A percentile compares a stretch with the other conserved stretches of the same genome.
Conservation (phyloP, 2,797 vertebrate species). For the Sebastes wilsoni region DNA sequence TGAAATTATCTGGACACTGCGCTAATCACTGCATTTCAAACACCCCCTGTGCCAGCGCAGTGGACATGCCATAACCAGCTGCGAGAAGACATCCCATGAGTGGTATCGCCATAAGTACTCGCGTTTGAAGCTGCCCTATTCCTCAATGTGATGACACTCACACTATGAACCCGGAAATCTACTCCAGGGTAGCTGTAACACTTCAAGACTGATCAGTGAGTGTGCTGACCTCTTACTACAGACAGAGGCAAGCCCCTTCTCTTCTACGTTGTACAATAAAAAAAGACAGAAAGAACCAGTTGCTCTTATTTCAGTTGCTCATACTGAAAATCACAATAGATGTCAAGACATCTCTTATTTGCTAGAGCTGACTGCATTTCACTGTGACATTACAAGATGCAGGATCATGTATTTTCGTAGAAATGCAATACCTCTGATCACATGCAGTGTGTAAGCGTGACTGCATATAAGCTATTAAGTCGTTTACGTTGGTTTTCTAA, state of each 20-base stretch:
- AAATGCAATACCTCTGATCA: conserved; percentile 34
- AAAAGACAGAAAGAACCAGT: background rate
- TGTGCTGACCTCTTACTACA: conserved; percentile 40
- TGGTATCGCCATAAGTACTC: conserved; percentile 49
- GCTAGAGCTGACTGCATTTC: background rate
- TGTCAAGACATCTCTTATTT: background rate
- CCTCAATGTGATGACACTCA: conserved; percentile 43
- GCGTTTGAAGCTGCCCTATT: conserved; percentile 29
- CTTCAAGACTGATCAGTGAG: conserved; percentile 32
- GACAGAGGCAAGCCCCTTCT: conserved; percentile 15
- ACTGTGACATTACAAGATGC: background rate
- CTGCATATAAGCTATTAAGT: conserved; percentile 53
- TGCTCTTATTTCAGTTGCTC: background rate
- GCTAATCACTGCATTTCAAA: conserved; percentile 83
- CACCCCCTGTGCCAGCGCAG: conserved; percentile 44
- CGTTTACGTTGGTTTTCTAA: conserved; percentile 57
- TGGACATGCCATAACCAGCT: conserved; percentile 35
- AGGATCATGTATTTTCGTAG: background rate
- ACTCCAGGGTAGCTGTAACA: conserved; percentile 60
- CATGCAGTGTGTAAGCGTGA: conserved; percentile 32
- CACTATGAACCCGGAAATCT: conserved; percentile 28
- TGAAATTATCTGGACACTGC: conserved; percentile 86
- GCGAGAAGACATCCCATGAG: conserved; percentile 32
- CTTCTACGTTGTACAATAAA: background rate
- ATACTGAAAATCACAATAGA: background rate